A percentile compares a stretch with the other conserved stretches of the same genome.
Conservation (phyloP, 1,140 invertebrate species). For the Drosophila persimilis region DNA sequence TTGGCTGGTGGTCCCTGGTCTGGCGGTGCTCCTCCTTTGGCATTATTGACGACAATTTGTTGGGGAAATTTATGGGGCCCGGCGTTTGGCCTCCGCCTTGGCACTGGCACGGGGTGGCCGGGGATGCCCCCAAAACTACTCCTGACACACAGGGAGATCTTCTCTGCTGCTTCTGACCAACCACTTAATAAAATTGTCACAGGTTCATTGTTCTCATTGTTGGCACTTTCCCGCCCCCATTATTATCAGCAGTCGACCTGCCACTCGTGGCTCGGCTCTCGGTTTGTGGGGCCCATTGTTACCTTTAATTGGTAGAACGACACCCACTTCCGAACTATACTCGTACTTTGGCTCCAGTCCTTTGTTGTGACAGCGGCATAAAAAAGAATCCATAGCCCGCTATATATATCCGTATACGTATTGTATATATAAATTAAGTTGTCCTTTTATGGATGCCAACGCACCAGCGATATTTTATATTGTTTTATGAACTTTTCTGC, state of each 20-base stretch:
- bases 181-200: slow-evolving; percentile 73
- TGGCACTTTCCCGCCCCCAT: slow-evolving; percentile 29
- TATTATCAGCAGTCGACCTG: slow-evolving; percentile 48
- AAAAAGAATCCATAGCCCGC: neutral
- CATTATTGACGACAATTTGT: slow-evolving; percentile 75
- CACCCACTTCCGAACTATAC: slow-evolving; percentile 17
- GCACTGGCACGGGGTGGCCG: slow-evolving; percentile 15
- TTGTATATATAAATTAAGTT: slow-evolving; percentile 69
- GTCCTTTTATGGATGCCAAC: slow-evolving; percentile 44
- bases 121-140: slow-evolving; percentile 7
- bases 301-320: slow-evolving; percentile 70
- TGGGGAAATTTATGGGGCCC: slow-evolving; percentile 62
- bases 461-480: slow-evolving; percentile 61
- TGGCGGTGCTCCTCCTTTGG: slow-evolving; percentile 26
- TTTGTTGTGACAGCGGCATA: slow-evolving; percentile 25
- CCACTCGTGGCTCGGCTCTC: too few species aligned
- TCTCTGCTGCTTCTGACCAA: too few species aligned
- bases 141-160: slow-evolving; percentile 26
- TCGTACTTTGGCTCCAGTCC: neutral
- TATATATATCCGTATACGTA: neutral
- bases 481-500: slow-evolving; percentile 69
- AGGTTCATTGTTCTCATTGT: slow-evolving; percentile 73
- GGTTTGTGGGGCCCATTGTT: slow-evolving; percentile 50
- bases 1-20: neutral
- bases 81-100: slow-evolving; percentile 48